Base-by-base conservation (phyloP, 2,113 vertebrate species). In the Tyto alba region DNA sequence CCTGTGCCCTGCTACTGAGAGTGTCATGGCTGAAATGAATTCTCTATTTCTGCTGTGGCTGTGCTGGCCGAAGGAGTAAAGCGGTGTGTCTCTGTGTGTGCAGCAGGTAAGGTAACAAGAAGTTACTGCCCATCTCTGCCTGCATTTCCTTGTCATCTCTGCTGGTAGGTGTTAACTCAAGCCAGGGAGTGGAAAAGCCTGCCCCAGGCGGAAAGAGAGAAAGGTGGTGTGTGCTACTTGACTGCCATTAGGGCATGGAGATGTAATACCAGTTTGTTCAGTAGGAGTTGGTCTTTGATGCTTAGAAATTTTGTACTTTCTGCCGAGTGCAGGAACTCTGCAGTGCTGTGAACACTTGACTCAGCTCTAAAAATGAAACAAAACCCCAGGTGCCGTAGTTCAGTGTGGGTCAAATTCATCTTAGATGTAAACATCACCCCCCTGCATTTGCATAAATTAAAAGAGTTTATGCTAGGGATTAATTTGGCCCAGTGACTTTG, bases 401-500 rank as follows among this genome's bases (percentile, higher is more conserved):
- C 12, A 6, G 22, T 66, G 16, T 56, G 62, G 56, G 83, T 83
- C 82, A 84, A 34, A 84, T 45, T 88, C 43, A 86, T 72, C 47
- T 89, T 86, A 72, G 68, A 67, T 89, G 34, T 90, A 67, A 87
- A 78, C 43, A 93, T 43, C 21, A 41, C 53, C 22, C n/a, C 32
- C 18, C 4, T 71, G 30, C 2, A 16, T 94, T 94, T 96, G 76
- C 68, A 87, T 86, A 43, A 91, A 74, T 91, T 81, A 55, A 26
- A 60, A 43, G 60, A 67, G 19, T 68, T 66, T 87, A 29, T 94
- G 53, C 27, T 77, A 41, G 21, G 60, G 68, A 86, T 94, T 90
- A 92, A 90, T 96, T 95, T 90, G 63, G 40, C 63, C 83, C 34
- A 27, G 47, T 78, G 53, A 79, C 67, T 94, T 34, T 36, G 53